Conservation (phyloP, 2,797 vertebrate genomes). For the Lycodopsis pacificus region DNA sequence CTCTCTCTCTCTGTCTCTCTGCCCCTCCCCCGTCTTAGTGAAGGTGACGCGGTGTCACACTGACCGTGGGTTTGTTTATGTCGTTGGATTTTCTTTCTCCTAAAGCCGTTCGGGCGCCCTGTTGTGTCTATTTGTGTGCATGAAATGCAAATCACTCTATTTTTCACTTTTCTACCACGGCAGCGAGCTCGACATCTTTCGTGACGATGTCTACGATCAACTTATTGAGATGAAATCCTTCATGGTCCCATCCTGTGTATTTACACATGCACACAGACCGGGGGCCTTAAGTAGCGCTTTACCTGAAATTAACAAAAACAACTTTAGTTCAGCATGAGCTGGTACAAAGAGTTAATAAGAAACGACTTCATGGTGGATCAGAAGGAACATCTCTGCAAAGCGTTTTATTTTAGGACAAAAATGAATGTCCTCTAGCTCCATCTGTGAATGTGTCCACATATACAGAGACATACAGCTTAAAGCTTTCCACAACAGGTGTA, state of each 20-base stretch:
- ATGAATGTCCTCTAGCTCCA: background rate
- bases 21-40: slow-evolving; percentile 47
- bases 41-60: slow-evolving; percentile 74
- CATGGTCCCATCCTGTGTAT: too few species aligned
- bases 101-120: slow-evolving; percentile 70
- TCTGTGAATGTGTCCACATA: slow-evolving; percentile 2
- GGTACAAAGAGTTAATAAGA: too few species aligned
- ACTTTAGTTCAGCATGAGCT: background rate
- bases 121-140: slow-evolving; percentile 27
- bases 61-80: slow-evolving; percentile 75
- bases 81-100: slow-evolving; percentile 78
- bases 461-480: background rate
- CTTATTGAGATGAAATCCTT: too few species aligned
- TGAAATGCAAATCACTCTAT: too few species aligned
- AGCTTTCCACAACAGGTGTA: slow-evolving; percentile 15
- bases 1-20: background rate
- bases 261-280: too few species aligned
- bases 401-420: background rate
- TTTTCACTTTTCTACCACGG: too few species aligned
- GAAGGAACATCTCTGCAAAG: background rate
- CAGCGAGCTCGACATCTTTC: too few species aligned
- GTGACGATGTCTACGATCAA: too few species aligned
- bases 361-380: background rate
- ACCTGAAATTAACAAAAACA: too few species aligned
- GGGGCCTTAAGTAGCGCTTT: too few species aligned